phyloP scores from a whole-genome alignment of 2,797 vertebrate genomes.

The Lacerta bilineata region DNA sequence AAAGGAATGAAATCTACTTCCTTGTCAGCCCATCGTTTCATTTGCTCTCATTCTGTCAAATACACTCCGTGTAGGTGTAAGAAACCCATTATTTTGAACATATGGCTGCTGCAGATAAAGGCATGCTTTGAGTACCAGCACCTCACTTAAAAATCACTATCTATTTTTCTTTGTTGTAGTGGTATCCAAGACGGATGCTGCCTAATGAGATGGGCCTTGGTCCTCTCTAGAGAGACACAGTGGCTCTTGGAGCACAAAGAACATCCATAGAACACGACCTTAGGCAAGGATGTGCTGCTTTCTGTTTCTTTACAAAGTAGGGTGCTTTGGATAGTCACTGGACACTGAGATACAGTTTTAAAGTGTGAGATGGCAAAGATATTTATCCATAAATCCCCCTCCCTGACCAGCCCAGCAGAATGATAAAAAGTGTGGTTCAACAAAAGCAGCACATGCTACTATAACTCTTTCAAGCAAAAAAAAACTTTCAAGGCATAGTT shows the following conservation, averaged over 20 bases:
- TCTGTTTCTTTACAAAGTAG: not conserved
- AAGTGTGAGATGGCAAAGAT: not conserved
- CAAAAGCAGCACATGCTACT: not conserved
- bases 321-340: not conserved
- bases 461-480: not conserved
- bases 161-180: constrained; percentile 27
- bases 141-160: not conserved
- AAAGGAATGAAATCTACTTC: constrained; percentile 5
- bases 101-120: constrained; percentile 7
- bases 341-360: not conserved
- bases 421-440: not conserved
- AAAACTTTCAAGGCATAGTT: not conserved
- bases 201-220: not conserved
- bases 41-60: constrained; percentile 55
- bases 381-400: not conserved
- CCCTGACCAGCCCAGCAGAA: not conserved
- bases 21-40: not conserved
- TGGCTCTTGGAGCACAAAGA: not conserved
- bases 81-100: constrained; percentile 41
- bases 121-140: not conserved
- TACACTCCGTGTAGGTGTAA: constrained; percentile 33
- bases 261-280: not conserved
- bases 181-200: not conserved
- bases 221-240: not conserved
- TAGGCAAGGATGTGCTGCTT: not conserved